phyloP scores from a whole-genome alignment of 1,140 invertebrate species.

The Lerema accius region DNA sequence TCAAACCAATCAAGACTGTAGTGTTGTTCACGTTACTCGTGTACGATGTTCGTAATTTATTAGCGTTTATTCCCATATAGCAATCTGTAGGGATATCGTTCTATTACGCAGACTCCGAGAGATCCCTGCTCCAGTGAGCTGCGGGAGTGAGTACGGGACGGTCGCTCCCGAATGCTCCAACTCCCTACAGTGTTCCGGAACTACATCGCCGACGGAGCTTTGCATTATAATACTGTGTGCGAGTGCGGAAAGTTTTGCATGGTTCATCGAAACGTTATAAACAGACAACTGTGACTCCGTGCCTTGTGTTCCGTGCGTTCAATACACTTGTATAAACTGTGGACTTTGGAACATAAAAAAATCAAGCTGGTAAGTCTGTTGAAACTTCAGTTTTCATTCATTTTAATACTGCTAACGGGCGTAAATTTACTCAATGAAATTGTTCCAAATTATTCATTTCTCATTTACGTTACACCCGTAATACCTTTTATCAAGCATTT shows the following conservation, averaged over 20 bases:
- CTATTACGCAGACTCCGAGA: conserved; percentile 81
- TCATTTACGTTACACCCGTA: too few relatives aligned
- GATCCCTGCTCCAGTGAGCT: conserved; percentile 75
- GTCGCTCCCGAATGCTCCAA: conserved; percentile 60
- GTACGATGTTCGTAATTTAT: conserved; percentile 80
- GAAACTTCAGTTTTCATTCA: too few relatives aligned
- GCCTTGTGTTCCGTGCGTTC: conserved; percentile 13
- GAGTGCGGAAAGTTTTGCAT: conserved; percentile 45
- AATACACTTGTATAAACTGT: conserved; percentile 10
- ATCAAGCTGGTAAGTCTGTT: conserved; percentile 22
- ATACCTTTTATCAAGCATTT: conserved; percentile 10
- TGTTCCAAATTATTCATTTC: too few relatives aligned
- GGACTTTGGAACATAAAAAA: conserved; percentile 22
- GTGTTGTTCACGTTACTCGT: conserved; percentile 67
- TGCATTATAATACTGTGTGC: conserved; percentile 48
- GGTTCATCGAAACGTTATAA: conserved; percentile 39
- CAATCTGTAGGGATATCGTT: conserved; percentile 79
- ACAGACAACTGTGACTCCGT: conserved; percentile 21
- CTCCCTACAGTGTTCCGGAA: conserved; percentile 44
- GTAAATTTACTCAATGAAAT: conserved; percentile 16
- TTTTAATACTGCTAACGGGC: conserved; percentile 9
- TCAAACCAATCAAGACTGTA: conserved; percentile 79
- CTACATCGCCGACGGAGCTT: conserved; percentile 48
- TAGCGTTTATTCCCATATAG: conserved; percentile 80
- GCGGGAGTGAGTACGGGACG: conserved; percentile 60